Conservation (phyloP, 1,140 invertebrate species). For the Lycorma delicatula region DNA sequence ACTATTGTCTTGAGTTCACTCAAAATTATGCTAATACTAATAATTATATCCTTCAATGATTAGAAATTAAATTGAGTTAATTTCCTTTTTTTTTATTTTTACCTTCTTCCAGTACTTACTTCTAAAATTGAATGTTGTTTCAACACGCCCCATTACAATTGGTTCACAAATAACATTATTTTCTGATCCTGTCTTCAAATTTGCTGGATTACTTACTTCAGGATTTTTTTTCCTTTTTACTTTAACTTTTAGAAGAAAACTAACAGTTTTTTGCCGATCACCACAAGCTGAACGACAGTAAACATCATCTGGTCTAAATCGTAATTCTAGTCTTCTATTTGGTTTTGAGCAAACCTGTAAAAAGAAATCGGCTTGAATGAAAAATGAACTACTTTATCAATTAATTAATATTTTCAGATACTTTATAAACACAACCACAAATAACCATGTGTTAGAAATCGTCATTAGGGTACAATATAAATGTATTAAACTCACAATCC, state of each 20-base stretch:
- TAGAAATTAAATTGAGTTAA: no score
- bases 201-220: conserved; percentile 22
- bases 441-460: neutral
- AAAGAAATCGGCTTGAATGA: conserved; percentile 15
- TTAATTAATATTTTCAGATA: neutral
- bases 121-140: conserved; percentile 61
- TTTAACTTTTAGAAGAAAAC: conserved; percentile 65
- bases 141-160: conserved; percentile 57
- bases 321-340: conserved; percentile 62
- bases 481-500: neutral
- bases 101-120: no score
- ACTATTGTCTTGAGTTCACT: no score
- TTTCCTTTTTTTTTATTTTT: no score
- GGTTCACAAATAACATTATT: conserved; percentile 17
- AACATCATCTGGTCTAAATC: conserved; percentile 75
- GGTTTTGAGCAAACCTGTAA: conserved; percentile 36
- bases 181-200: neutral
- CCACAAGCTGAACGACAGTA: conserved; percentile 72
- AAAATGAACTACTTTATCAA: conserved; percentile 6
- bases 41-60: no score
- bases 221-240: conserved; percentile 41
- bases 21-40: no score
- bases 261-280: conserved; percentile 52
- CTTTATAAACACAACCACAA: neutral
- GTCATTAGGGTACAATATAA: neutral